phyloP scores from a whole-genome alignment of 2,888 invertebrate genomes.

The Exephanes ischioxanthus region DNA sequence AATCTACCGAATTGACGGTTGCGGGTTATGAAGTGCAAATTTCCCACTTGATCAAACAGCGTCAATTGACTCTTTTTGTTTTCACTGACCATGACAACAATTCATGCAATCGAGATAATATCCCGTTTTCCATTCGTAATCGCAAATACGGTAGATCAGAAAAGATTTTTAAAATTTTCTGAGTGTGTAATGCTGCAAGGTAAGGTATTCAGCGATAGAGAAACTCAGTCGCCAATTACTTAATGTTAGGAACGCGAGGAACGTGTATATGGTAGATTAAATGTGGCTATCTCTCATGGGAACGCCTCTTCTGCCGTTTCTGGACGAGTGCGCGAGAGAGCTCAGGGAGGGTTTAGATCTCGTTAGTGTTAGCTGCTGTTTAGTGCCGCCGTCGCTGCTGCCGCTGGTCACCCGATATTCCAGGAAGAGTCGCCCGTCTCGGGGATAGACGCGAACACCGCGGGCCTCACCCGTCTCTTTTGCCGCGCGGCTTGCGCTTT shows the following conservation, averaged over 20 bases:
- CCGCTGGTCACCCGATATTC: slow-evolving; percentile 63
- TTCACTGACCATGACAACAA: not conserved
- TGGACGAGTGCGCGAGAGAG: slow-evolving; percentile 46
- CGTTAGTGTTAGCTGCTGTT: slow-evolving; percentile 50
- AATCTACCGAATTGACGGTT: not conserved
- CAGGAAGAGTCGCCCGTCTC: slow-evolving; percentile 60
- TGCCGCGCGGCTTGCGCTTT: slow-evolving; percentile 59
- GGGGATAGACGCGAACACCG: slow-evolving; percentile 68
- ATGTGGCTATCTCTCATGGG: slow-evolving; percentile 62
- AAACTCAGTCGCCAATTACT: slow-evolving; percentile 57
- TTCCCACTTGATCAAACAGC: not conserved
- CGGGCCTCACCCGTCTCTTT: slow-evolving; percentile 60
- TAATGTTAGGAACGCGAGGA: slow-evolving; percentile 43
- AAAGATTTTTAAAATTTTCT: not conserved
- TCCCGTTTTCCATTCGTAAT: not conserved
- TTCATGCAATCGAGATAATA: not conserved
- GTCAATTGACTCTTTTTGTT: not conserved
- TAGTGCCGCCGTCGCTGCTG: slow-evolving; percentile 28
- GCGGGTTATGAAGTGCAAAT: not conserved
- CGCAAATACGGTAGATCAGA: not conserved
- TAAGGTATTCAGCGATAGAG: slow-evolving; percentile 11
- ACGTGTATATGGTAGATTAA: slow-evolving; percentile 26
- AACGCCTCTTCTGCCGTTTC: slow-evolving; percentile 70
- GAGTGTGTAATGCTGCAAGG: not conserved
- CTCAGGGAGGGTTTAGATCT: slow-evolving; percentile 28